Evolutionary conservation across 2,888 invertebrate genomes (phyloP), one percentile per base, ranked within the genome.

Genomic region (Parnassius smintheus): DNA sequence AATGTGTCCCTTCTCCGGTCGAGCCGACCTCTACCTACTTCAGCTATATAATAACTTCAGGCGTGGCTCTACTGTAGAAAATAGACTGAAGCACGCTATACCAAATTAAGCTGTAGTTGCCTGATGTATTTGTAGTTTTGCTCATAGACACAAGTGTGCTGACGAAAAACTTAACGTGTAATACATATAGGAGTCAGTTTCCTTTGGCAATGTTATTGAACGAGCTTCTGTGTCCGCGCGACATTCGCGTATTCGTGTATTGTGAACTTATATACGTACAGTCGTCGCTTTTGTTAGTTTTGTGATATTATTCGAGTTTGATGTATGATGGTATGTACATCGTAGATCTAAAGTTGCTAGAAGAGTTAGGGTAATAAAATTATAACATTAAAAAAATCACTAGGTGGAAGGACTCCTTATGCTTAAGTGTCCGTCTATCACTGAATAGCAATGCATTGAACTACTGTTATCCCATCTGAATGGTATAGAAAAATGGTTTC

Each of bases 241-340:
- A 64, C 59, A 56, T 64, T 59, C 64, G 56, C 59, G 59, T 60
- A 63, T 63, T 63, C 59, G 56, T 52, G 59, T 63, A 64, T 64
- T 64, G 64, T 64, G 46, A 52, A 49, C 51, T 64, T 64, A 64
- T 60, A 64, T 60, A 64, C 56, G 64, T 64, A 64, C 52, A 64
- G 64, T 56, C 56, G 61, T 54, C 42, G 66, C 73, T 68, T 78
- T 81, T 81, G 81, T 80, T 77, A 77, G 76, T 75, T 79, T 78
- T 75, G 80, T 77, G 76, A 80, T 80, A 81, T 80, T 81, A 80
- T 79, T 80, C 75, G 74, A 80, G 76, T 77, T 78, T 79, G 76
- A 75, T 77, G 77, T 78, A 80, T 74, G 78, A 74, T 75, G 76
- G 71, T 69, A 72, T 67, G 70, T 70, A 48, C 42, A 0, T 35